Evolutionary conservation across 2,797 vertebrate genomes (phyloP), one percentile per base, ranked within the genome.

Genomic region (Molothrus aeneus): DNA sequence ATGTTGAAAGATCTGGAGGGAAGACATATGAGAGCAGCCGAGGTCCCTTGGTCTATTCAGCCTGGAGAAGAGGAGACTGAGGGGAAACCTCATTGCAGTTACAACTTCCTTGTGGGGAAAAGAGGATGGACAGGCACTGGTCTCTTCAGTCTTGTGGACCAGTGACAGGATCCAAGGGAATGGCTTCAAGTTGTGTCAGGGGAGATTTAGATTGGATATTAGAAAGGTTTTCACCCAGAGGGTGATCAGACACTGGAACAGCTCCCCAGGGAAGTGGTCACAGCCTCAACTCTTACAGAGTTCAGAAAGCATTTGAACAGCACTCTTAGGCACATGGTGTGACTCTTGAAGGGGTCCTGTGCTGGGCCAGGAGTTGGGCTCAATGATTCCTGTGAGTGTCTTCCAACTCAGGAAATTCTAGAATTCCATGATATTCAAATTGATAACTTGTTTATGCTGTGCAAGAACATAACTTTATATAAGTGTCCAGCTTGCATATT

Each of bases 101-200:
- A 17, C 25, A 53, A 0, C 15, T 51, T 71, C 51, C 25, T 71
- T 1, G 1, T 29, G 10, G 26, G 14, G 5, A 3, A 4, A 64
- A 21, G 64, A 38, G 29, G 16, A 70, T 12, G 14, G 8, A 1
- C 50, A 70, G 6, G 1, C 17, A 11, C 19, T 38, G 24, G 3
- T 45, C 28, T 57, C 57, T 43, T 31, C 20, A 4, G 42, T 51
- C 5, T 38, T 0, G 0, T 26, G 29, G 13, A 29, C 6, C 57
- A 38, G 19, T 25, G 50, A 38, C 56, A 70, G 57, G 3, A 70
- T 20, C 22, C 2, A 1, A 50, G 20, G 13, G 26, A 43, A 70
- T 31, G 20, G 29, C n/a, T 16, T 45, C 3, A 59, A 16, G 17
- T 13, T 71, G 25, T 31, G 17, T 22, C 15, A 65, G 19, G 40